Evolutionary conservation across 2,888 invertebrate species (phyloP).

Genomic region (Chrysolina americana): DNA sequence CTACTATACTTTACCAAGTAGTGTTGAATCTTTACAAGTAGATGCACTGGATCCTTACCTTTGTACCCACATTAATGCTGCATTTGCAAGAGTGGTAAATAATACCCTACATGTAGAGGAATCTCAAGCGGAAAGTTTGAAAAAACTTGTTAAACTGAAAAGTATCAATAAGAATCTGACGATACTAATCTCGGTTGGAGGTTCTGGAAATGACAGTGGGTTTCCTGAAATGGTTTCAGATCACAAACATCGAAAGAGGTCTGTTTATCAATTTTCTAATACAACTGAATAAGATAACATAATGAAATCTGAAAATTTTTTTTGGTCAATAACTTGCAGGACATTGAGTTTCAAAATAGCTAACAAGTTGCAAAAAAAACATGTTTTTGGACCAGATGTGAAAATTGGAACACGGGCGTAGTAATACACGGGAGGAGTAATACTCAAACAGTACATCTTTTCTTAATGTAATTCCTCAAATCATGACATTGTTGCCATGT

Average conservation of each 20-base stretch:
- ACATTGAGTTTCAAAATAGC: too few species aligned
- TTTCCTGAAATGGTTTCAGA: conserved; percentile 82
- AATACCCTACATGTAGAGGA: conserved; percentile 74
- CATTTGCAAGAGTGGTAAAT: conserved; percentile 78
- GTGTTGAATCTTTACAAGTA: conserved; percentile 57
- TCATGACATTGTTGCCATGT: too few species aligned
- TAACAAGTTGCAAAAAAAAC: too few species aligned
- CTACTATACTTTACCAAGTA: conserved; percentile 77
- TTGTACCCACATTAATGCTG: conserved; percentile 89
- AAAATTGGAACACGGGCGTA: too few species aligned
- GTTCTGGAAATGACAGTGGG: conserved; percentile 73
- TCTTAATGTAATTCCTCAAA: too few species aligned
- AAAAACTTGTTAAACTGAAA: conserved; percentile 70
- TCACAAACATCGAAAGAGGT: conserved; percentile 78
- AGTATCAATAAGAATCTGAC: conserved; percentile 77
- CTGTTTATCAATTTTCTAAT: conserved; percentile 34
- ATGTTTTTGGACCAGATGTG: too few species aligned
- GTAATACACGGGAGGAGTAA: too few species aligned
- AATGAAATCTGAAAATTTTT: too few species aligned
- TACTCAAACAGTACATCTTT: too few species aligned
- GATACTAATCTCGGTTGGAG: conserved; percentile 84
- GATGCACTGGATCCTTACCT: conserved; percentile 77
- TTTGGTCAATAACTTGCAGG: too few species aligned
- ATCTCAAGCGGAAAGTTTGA: conserved; percentile 57
- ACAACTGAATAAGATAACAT: too few species aligned